A percentile compares a stretch with the other conserved stretches of the same genome.
Evolutionary conservation across 1,140 invertebrate genomes (phyloP).

Genomic region (Bacillus rossius): DNA sequence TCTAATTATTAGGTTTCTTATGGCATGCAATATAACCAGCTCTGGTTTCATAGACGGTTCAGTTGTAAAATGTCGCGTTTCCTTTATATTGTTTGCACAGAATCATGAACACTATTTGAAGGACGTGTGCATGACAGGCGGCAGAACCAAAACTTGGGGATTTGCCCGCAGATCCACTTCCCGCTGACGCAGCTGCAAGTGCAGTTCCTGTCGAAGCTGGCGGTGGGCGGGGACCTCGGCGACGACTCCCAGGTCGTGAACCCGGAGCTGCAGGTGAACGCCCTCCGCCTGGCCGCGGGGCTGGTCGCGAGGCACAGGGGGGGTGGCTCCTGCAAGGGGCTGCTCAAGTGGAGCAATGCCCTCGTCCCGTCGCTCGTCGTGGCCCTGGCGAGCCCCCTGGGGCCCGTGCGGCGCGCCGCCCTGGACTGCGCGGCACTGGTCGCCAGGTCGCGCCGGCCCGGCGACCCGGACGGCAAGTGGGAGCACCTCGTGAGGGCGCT

Average conservation of each 20-base stretch:
- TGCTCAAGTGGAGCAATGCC: not conserved
- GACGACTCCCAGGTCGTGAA: not conserved
- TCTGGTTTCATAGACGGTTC: too few relatives aligned
- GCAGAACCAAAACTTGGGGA: too few relatives aligned
- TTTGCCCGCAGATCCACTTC: not conserved
- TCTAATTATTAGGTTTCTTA: too few relatives aligned
- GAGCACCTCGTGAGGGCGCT: not conserved
- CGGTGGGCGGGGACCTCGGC: not conserved
- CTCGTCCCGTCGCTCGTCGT: not conserved
- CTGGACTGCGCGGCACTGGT: not conserved
- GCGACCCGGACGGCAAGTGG: not conserved
- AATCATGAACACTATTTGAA: too few relatives aligned
- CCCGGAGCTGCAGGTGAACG: not conserved
- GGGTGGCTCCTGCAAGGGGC: not conserved
- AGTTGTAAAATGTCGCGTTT: too few relatives aligned
- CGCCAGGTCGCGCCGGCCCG: not conserved
- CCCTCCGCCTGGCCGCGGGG: conserved; percentile 1
- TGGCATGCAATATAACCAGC: too few relatives aligned
- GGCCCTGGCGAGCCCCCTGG: not conserved
- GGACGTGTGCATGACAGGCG: too few relatives aligned
- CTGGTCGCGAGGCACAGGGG: not conserved
- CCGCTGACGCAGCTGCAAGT: not conserved
- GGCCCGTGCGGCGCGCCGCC: not conserved
- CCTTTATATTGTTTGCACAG: too few relatives aligned
- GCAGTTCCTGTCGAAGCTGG: not conserved